These are phyloP conservation scores for Threskiornis aethiopicus DNA, from an alignment of 2,797 vertebrate species.

Conservation along the genomic window DNA sequence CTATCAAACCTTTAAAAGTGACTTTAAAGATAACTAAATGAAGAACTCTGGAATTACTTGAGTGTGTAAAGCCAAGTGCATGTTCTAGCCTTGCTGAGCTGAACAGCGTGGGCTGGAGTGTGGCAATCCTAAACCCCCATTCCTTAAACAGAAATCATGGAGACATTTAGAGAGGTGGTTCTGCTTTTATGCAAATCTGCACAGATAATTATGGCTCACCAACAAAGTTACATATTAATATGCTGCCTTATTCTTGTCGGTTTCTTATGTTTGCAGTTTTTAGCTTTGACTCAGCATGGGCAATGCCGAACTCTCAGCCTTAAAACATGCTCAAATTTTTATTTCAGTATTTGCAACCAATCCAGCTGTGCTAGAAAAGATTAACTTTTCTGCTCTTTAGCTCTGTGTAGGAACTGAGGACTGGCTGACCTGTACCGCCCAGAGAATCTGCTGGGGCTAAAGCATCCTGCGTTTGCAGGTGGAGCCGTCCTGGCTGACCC, in stretches of 20 bases:
- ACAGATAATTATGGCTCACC: background rate
- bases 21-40: background rate
- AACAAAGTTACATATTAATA: background rate
- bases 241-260: background rate
- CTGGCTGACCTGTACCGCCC: background rate
- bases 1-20: background rate
- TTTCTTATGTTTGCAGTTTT: background rate
- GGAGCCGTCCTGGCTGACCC: background rate
- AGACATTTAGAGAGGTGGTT: background rate
- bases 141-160: background rate
- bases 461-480: background rate
- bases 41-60: background rate
- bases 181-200: background rate
- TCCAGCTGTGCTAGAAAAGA: background rate
- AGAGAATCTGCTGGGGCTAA: background rate
- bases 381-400: background rate
- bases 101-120: background rate
- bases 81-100: background rate
- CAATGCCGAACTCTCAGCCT: background rate
- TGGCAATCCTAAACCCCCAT: background rate
- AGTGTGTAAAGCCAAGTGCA: background rate
- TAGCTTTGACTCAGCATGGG: background rate
- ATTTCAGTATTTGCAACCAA: background rate
- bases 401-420: background rate
- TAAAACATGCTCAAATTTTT: background rate